phyloP scores from a whole-genome alignment of 2,113 vertebrate species.

The Heterochromis multidens region DNA sequence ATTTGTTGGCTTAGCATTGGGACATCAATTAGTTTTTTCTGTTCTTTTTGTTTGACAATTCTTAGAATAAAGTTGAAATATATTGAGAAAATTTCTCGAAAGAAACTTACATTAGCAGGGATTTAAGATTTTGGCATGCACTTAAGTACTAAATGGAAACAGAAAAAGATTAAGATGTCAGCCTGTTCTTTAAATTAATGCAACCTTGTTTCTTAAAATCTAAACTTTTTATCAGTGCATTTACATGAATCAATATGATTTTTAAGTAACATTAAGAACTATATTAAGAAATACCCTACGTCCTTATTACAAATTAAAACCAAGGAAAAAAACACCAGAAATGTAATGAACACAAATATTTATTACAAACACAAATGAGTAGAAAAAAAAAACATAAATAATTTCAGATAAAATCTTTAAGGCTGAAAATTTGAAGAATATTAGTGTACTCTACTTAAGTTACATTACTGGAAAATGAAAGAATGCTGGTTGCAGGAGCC shows the following conservation, averaged over 20 bases:
- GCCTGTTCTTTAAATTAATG: not conserved
- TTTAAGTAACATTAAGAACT: not conserved
- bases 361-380: not conserved
- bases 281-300: not conserved
- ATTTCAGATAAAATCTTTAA: not conserved
- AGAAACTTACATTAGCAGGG: not conserved
- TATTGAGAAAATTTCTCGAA: not conserved
- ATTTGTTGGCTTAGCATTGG: too few relatives aligned
- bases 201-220: not conserved
- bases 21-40: not conserved
- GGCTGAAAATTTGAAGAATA: not conserved
- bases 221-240: not conserved
- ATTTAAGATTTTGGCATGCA: not conserved
- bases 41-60: too few relatives aligned
- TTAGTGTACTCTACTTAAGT: not conserved
- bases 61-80: too few relatives aligned
- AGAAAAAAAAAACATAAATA: not conserved
- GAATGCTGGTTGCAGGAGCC: not conserved
- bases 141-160: not conserved
- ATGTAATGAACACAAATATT: not conserved
- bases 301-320: not conserved
- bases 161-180: not conserved
- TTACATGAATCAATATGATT: not conserved
- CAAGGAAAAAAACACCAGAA: fast-evolving
- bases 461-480: not conserved